A percentile compares a stretch with the other conserved stretches of the same genome.
These are phyloP conservation scores for Oryctes rhinoceros DNA, from an alignment of 1,140 invertebrate species.

Conservation along the genomic window DNA sequence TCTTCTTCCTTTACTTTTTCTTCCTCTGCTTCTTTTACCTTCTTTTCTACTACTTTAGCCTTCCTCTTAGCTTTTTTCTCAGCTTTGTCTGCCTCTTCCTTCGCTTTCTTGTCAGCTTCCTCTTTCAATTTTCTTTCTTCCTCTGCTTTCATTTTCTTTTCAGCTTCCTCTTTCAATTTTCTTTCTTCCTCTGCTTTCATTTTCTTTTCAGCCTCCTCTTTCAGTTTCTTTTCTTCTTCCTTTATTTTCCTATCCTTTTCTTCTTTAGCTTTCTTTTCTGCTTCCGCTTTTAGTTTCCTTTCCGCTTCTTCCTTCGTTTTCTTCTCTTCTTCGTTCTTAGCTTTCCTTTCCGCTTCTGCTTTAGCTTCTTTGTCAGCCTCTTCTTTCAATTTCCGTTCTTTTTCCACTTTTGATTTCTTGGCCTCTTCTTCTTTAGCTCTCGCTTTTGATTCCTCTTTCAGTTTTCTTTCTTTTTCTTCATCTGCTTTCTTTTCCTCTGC, in stretches of 20 bases:
- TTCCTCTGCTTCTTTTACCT: background rate
- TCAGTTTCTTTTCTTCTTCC: conserved; percentile 47
- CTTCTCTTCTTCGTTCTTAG: conserved; percentile 48
- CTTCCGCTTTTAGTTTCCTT: conserved; percentile 44
- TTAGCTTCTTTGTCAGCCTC: conserved; percentile 32
- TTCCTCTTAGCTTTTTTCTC: background rate
- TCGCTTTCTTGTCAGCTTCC: conserved; percentile 42
- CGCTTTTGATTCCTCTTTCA: conserved; percentile 43
- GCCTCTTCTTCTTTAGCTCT: conserved; percentile 8
- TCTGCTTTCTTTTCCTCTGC: conserved; percentile 43
- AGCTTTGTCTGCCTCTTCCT: background rate
- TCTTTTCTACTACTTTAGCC: too few relatives aligned
- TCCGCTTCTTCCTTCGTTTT: conserved; percentile 55
- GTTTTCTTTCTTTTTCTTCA: conserved; percentile 46
- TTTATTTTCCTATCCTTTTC: conserved; percentile 58
- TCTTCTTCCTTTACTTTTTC: conserved; percentile 27
- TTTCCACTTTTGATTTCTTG: conserved; percentile 46
- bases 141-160: conserved; percentile 57
- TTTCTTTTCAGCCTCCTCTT: conserved; percentile 49
- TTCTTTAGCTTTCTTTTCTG: conserved; percentile 56
- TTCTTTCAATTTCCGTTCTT: conserved; percentile 46
- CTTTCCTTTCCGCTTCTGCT: conserved; percentile 44
- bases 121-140: conserved; percentile 51
- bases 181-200: conserved; percentile 48
- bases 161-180: conserved; percentile 48